Evolutionary conservation across 2,797 vertebrate species (phyloP).

Genomic region (Chaenodraco wilsoni): DNA sequence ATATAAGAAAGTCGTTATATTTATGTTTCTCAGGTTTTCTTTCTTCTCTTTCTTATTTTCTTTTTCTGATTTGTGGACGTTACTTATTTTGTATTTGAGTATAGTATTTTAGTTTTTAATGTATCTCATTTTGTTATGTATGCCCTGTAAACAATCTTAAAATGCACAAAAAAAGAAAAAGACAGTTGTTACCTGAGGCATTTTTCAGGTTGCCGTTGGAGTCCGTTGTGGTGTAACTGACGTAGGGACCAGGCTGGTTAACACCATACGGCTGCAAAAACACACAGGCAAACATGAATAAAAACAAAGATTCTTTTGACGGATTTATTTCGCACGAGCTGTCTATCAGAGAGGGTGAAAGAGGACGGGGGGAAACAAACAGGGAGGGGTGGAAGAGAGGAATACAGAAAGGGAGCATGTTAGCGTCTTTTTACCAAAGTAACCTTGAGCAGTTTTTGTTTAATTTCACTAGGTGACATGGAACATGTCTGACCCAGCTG

Average conservation of each 20-base stretch:
- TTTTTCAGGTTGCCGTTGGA: constrained; percentile 95
- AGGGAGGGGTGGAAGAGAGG: constrained; percentile 6
- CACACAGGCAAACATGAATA: constrained; percentile 21
- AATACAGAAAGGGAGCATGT: constrained; percentile 6
- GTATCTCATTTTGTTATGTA: too few relatives aligned
- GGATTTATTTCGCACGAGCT: constrained; percentile 33
- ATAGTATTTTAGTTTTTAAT: too few relatives aligned
- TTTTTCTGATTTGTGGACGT: too few relatives aligned
- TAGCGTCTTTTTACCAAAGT: background rate
- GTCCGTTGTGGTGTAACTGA: constrained; percentile 96
- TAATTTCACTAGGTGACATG: constrained; percentile 25
- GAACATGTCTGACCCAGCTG: constrained; percentile 35
- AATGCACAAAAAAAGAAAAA: background rate
- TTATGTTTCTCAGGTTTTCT: too few relatives aligned
- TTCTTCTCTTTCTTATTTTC: too few relatives aligned
- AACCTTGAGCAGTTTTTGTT: constrained; percentile 38
- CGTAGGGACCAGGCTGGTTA: constrained; percentile 97
- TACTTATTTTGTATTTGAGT: too few relatives aligned
- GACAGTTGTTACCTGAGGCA: constrained; percentile 89
- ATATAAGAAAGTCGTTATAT: constrained; percentile 70
- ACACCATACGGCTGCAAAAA: constrained; percentile 93
- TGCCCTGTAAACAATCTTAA: too few relatives aligned
- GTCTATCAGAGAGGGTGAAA: constrained; percentile 20
- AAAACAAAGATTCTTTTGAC: background rate
- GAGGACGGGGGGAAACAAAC: constrained; percentile 26